These are phyloP conservation scores for Platycheirus rosarum DNA, from an alignment of 2,888 invertebrate species.

Conservation along the genomic window DNA sequence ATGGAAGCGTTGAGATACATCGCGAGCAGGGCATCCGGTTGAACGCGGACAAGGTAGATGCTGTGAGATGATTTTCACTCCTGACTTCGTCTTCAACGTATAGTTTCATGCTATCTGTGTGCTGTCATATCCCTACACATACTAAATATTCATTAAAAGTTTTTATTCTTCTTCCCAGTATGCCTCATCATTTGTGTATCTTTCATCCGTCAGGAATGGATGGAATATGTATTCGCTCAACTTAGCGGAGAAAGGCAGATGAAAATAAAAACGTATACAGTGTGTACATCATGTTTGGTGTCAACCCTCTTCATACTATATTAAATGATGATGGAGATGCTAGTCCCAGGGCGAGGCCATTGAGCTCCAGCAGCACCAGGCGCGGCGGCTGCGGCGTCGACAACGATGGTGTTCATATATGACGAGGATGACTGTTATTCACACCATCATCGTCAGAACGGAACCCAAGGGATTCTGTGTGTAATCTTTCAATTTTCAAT, in stretches of 20 bases:
- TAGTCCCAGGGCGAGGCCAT: background rate
- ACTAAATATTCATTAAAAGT: slow-evolving; percentile 64
- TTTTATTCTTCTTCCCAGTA: slow-evolving; percentile 1
- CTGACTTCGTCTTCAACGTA: slow-evolving; percentile 28
- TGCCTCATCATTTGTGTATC: slow-evolving; percentile 18
- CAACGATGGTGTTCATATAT: background rate
- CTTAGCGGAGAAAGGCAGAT: slow-evolving; percentile 15
- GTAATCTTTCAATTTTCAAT: slow-evolving; percentile 73
- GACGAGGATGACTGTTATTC: slow-evolving; percentile 1
- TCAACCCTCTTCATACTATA: slow-evolving; percentile 42
- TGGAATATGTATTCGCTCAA: slow-evolving; percentile 33
- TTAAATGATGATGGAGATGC: slow-evolving; percentile 5
- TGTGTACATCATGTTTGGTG: slow-evolving; percentile 21
- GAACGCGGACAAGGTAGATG: slow-evolving; percentile 29
- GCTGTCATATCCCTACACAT: slow-evolving; percentile 18
- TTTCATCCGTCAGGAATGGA: slow-evolving; percentile 7
- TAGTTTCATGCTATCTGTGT: slow-evolving; percentile 9
- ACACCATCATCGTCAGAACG: background rate
- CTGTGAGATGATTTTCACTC: slow-evolving; percentile 40
- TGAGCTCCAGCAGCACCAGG: background rate
- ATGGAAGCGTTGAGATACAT: slow-evolving; percentile 3
- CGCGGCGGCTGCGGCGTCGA: background rate
- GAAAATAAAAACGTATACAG: slow-evolving; percentile 26
- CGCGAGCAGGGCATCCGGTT: slow-evolving; percentile 6
- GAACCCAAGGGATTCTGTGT: slow-evolving; percentile 52